A percentile compares a stretch with the other conserved stretches of the same genome.
These are phyloP conservation scores for Tolypeutes matacus DNA, from an alignment of 2,797 vertebrate genomes.

Conservation along the genomic window DNA sequence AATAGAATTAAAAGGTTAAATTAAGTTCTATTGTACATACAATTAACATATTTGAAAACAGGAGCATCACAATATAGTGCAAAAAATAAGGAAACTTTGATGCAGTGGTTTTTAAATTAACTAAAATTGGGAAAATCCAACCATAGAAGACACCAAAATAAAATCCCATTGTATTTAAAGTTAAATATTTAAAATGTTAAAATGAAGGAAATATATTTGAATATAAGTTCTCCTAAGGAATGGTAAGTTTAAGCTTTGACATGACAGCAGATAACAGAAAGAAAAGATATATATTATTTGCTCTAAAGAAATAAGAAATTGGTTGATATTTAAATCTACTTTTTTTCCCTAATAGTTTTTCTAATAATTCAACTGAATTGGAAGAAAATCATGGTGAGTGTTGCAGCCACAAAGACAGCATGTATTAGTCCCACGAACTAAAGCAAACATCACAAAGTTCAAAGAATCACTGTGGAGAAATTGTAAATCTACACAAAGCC, in stretches of 20 bases:
- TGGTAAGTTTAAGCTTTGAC: conserved; percentile 22
- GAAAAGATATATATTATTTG: neutral
- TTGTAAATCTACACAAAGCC: neutral
- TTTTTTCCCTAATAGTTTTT: conserved; percentile 59
- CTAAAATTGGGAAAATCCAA: neutral
- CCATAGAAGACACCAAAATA: neutral
- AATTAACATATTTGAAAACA: conserved; percentile 30
- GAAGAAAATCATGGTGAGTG: conserved; percentile 10
- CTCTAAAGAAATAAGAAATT: neutral
- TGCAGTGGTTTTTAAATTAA: neutral
- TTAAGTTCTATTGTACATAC: neutral
- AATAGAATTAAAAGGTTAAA: conserved; percentile 8
- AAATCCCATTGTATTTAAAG: neutral
- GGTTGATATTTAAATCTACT: rapidly evolving
- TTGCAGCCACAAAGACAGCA: neutral
- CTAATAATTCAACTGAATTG: conserved; percentile 29
- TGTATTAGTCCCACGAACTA: neutral
- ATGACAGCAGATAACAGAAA: conserved; percentile 52
- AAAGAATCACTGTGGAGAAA: conserved; percentile 59
- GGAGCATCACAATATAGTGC: neutral
- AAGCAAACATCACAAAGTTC: neutral
- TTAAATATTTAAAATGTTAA: conserved; percentile 48
- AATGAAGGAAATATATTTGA: conserved; percentile 37
- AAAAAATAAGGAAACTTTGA: neutral
- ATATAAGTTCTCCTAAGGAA: neutral